Evolutionary conservation across 2,797 vertebrate genomes (phyloP), one percentile per base, ranked within the genome.

Genomic region (Avahi laniger): DNA sequence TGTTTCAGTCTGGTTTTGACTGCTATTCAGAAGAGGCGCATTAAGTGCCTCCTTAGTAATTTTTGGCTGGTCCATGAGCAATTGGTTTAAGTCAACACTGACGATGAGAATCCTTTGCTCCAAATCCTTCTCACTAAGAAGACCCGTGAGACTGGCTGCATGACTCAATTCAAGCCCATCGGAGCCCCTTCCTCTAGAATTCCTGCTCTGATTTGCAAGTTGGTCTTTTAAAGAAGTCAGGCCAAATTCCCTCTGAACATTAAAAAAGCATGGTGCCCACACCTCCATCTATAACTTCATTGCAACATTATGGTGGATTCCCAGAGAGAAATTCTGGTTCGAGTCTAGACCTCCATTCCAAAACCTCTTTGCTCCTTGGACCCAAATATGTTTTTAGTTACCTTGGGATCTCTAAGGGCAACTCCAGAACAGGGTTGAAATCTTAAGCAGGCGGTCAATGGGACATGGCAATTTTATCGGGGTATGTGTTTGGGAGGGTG

Each of bases 61-160:
- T 85, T 96, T 59, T 48, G 35, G n/a, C 61, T 85, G 70, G 75
- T 80, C 35, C 65, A 4, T 2, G 14, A 87, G 38, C 52, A 41
- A 67, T 2, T n/a, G 79, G 80, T 67, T 81, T 89, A 85, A 85
- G 57, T 59, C 28, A 65, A 30, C 18, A 7, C 11, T 22, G 57
- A 94, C 65, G 52, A 38, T 15, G 4, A 35, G 43, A 30, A 65
- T 63, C 38, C 50, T 79, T 54, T 18, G 5, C 46, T 54, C 76
- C 0, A 11, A 81, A 61, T 15, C 54, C 61, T 41, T 72, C 79
- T 35, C 67, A 81, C 67, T 54, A 17, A 54, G 76, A 33, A 20
- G 4, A 46, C 3, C 0, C 0, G 38, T 2, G 52, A 69, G 59
- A 28, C 63, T 67, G 38, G n/a, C 22, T 17, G 2, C 26, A 18